These are phyloP conservation scores for Timandra comae DNA, from an alignment of 2,888 invertebrate species.

Conservation along the genomic window DNA sequence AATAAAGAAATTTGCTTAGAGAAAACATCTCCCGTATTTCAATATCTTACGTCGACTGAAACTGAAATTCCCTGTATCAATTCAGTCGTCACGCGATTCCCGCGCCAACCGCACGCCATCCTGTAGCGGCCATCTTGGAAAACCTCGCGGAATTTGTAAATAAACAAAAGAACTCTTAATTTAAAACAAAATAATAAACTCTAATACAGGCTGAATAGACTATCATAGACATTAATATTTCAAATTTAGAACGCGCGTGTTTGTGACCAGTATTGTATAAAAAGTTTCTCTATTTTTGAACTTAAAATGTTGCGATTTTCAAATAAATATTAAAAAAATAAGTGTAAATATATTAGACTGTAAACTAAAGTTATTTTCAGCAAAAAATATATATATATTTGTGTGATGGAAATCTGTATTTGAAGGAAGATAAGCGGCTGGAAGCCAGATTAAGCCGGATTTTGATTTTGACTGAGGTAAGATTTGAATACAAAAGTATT, in stretches of 20 bases:
- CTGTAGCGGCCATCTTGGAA: slow-evolving; percentile 2
- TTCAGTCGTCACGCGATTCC: slow-evolving; percentile 19
- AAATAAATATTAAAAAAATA: slow-evolving; percentile 5
- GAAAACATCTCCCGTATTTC: slow-evolving; percentile 2
- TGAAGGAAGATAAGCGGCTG: slow-evolving; percentile 9
- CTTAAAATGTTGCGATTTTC: slow-evolving; percentile 1
- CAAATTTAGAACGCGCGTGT: background rate
- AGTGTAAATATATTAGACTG: slow-evolving; percentile 1
- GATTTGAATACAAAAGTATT: slow-evolving; percentile 5
- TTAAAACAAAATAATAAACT: background rate
- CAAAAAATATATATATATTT: slow-evolving; percentile 3
- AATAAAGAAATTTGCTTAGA: slow-evolving; percentile 3
- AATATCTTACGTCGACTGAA: no score
- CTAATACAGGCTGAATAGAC: slow-evolving; percentile 2
- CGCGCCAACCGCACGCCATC: slow-evolving; percentile 16
- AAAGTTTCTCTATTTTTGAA: no score
- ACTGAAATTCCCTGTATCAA: slow-evolving; percentile 10
- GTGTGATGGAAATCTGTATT: slow-evolving; percentile 14
- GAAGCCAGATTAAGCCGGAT: slow-evolving; percentile 13
- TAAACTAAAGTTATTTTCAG: slow-evolving; percentile 1
- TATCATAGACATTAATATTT: background rate
- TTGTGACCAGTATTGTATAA: slow-evolving; percentile 4
- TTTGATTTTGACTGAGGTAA: slow-evolving; percentile 16
- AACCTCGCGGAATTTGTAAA: slow-evolving; percentile 15
- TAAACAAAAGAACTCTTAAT: slow-evolving; percentile 7